Evolutionary conservation across 2,113 vertebrate species (phyloP), one percentile per base, ranked within the genome.

Genomic region (Microtus pennsylvanicus): DNA sequence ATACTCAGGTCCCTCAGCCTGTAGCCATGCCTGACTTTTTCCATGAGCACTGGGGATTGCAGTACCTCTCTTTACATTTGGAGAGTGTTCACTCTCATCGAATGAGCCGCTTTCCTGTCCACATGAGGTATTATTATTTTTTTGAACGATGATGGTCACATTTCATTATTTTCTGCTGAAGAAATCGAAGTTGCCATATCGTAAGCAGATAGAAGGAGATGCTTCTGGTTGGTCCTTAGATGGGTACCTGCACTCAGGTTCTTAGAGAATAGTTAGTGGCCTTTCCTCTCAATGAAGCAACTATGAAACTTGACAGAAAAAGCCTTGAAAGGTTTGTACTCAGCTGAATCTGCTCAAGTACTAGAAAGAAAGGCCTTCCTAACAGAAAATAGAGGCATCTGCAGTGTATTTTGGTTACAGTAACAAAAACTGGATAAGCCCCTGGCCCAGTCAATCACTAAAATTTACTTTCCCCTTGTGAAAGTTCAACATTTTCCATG

Each of bases 371-470:
- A 86, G 91, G n/a, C 65, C 97, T 95, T 94, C 21, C 87, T 93
- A 24, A 98, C 94, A 91, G 93, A 42, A 88, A 94, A 82, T 86
- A 95, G 90, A 96, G 94, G 95, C 92, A 97, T 93, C 93, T 97
- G 94, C 26, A 93, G 65, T 92, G 8, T 95, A 97, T 97, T 97
- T 97, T 95, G 96, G 96, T 96, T 97, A 94, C 95, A 97, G 72
- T 95, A 96, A 90, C 85, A 89, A 86, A 96, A 96, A 95, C 78
- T 97, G 97, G 77, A 97, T 97, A 96, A 95, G 47, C 98, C 98
- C 94, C 95, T 95, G 94, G 96, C 90, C 92, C 95, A 82, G 1
- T 0, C 93, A 86, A 86, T 96, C 94, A 63, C 95, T 96, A 52
- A 96, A 95, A 94, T 90, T 83, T 95, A 76, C 91, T 95, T 93